Base-by-base conservation (phyloP, 1,140 invertebrate genomes). In the Druon quercuslanigerum region DNA sequence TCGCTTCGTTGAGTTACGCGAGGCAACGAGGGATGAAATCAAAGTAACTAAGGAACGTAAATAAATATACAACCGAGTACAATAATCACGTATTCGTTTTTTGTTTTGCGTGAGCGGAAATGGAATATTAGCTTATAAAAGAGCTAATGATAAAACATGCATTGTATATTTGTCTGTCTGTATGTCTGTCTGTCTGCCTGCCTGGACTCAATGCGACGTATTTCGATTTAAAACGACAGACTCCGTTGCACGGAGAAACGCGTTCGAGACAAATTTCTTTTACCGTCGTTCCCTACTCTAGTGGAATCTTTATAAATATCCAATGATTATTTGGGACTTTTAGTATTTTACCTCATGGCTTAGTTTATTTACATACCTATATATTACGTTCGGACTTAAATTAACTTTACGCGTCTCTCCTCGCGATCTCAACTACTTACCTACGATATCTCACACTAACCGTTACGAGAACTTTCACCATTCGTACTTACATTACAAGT, bases 321-420 rank as follows among this genome's bases (percentile, higher is more conserved):
- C 86, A 89, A 89, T 87, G 85, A 87, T 90, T 90, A 89, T 84
- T 89, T 87, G 87, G 83, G 82, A 83, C 83, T 85, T 89, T 88
- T 87, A 87, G 86, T 90, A 86, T 82, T 89, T 89, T 88, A 89
- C 83, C 88, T 89, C 84, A 82, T 90, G 82, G 85, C 85, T 90
- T 90, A 88, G 80, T 89, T 88, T 90, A 90, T 91, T 88, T 91
- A 91, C 89, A 91, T 88, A 56, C 40, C 40, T 88, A 90, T 84
- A 88, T 88, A 90, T 90, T 89, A 88, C 87, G 83, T 82, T 84
- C 86, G 85, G 87, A 88, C 87, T 90, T 90, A 89, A 89, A 82
- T 86, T 87, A 89, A 87, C 82, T 83, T 82, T 83, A 80, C 78
- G 79, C 81, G 71, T 80, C 77, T 78, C 81, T 81, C 81, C 79